Conservation (phyloP, 30 jellyfish, hydroid and myxozoan species). For the Clytia hemisphaerica region DNA sequence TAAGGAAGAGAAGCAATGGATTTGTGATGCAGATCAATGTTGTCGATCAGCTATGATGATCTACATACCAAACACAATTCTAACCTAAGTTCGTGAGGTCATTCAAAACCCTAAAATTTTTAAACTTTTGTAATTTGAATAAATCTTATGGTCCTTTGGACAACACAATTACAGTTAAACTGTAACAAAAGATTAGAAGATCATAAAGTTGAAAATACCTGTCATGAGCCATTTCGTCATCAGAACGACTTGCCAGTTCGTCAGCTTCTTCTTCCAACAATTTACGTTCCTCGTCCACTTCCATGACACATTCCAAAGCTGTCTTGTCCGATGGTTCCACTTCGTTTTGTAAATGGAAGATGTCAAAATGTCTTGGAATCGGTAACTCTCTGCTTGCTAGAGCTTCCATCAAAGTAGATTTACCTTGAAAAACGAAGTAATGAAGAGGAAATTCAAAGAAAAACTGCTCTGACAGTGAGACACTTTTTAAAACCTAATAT, state of each 20-base stretch:
- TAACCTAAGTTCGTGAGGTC: too few relatives aligned
- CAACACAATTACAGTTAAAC: neutral
- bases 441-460: neutral
- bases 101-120: too few relatives aligned
- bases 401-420: constrained; percentile 73
- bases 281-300: constrained; percentile 65
- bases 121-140: too few relatives aligned
- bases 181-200: neutral
- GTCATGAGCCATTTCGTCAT: constrained; percentile 80
- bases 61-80: neutral
- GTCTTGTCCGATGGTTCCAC: constrained; percentile 90
- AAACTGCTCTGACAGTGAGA: neutral
- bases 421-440: constrained; percentile 43
- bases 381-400: constrained; percentile 77
- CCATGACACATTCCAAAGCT: constrained; percentile 97
- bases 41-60: too few relatives aligned
- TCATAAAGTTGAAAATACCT: constrained; percentile 41
- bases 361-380: constrained; percentile 88
- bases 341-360: constrained; percentile 79
- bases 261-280: constrained; percentile 94
- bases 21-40: too few relatives aligned
- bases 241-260: constrained; percentile 79
- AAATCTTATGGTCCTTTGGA: too few relatives aligned
- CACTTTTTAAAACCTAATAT: too few relatives aligned
- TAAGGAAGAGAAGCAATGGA: too few relatives aligned